These are phyloP conservation scores for Spheniscus mendiculus DNA, from an alignment of 2,113 vertebrate genomes.

Conservation along the genomic window DNA sequence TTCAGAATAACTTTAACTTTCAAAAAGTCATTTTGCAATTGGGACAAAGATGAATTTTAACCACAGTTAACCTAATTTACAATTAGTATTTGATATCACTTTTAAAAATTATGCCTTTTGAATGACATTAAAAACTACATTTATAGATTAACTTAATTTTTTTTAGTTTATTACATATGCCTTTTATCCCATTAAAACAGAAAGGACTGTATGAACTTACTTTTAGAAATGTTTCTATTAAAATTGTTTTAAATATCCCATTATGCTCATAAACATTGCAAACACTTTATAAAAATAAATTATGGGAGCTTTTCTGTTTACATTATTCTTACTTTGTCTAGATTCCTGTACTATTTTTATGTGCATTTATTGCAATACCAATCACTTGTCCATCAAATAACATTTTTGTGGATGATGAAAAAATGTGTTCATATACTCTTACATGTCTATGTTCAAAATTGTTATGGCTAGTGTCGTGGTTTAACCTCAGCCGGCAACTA, in stretches of 20 bases:
- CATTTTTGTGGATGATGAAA: not conserved
- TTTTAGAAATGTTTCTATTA: not conserved
- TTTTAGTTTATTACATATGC: not conserved
- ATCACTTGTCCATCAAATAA: not conserved
- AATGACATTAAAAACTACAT: not conserved
- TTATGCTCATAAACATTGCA: not conserved
- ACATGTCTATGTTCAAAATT: not conserved
- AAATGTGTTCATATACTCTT: not conserved
- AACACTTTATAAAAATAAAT: not conserved
- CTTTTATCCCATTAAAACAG: not conserved
- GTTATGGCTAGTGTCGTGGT: too few species aligned
- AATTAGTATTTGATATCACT: not conserved
- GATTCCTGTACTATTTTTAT: not conserved
- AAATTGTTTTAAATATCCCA: not conserved
- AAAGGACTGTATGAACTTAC: not conserved
- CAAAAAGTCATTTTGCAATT: not conserved
- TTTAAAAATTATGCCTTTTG: not conserved
- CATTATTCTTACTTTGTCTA: not conserved
- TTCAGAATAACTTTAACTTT: not conserved
- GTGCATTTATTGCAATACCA: not conserved
- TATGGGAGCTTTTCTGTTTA: not conserved
- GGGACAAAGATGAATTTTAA: not conserved
- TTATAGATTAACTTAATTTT: not conserved
- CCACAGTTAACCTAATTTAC: not conserved
- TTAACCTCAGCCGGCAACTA: too few species aligned